phyloP scores from a whole-genome alignment of 2,113 vertebrate species.

The Xiphophorus maculatus region DNA sequence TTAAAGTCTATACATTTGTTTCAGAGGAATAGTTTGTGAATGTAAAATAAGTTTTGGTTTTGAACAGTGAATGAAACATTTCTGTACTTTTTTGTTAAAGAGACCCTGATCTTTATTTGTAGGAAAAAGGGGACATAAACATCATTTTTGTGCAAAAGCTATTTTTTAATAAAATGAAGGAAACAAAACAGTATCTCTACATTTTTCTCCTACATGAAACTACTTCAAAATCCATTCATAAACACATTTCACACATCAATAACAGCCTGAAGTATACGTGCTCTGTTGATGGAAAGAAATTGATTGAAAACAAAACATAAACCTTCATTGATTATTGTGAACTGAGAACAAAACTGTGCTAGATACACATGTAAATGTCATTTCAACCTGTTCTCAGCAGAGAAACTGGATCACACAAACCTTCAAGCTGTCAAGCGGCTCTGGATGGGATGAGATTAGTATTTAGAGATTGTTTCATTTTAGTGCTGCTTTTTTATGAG shows the following conservation, averaged over 20 bases:
- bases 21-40: too few relatives aligned
- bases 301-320: not conserved
- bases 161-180: not conserved
- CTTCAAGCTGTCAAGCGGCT: slow-evolving; percentile 2
- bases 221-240: not conserved
- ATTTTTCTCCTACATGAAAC: not conserved
- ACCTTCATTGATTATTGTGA: not conserved
- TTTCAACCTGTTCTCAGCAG: not conserved
- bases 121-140: not conserved
- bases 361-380: not conserved
- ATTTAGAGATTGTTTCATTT: slow-evolving; percentile 5
- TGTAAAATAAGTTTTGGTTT: not conserved
- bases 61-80: not conserved
- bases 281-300: not conserved
- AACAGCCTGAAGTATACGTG: too few relatives aligned
- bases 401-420: not conserved
- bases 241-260: not conserved
- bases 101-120: not conserved
- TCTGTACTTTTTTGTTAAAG: not conserved
- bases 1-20: too few relatives aligned
- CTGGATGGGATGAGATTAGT: not conserved
- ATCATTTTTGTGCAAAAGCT: not conserved
- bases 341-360: not conserved
- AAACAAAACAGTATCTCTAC: not conserved
- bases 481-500: not conserved